Evolutionary conservation across 2,797 vertebrate genomes (phyloP), one percentile per base, ranked within the genome.

Genomic region (Hoplostethus atlanticus): DNA sequence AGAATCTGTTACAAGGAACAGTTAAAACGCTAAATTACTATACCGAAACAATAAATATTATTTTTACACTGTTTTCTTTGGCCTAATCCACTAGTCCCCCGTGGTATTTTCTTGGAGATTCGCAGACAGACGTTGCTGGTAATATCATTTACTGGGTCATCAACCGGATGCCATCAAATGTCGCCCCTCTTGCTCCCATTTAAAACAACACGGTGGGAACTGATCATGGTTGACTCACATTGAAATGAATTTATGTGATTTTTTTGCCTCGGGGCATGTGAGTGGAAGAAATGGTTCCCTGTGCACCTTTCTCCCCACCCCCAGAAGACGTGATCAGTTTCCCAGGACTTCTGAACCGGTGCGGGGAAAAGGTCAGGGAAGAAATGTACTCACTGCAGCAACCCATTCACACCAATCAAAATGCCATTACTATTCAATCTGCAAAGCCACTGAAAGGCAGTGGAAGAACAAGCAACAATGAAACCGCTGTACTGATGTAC

Each of bases 101-200:
- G 1, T 36, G 5, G 6, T 58, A 40, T 66, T 71, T 77, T n/a
- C 44, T 44, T 58, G 11, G 21, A 62, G n/a, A 59, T 48, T 48
- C n/a, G 58, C 46, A 56, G 12, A 55, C 62, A 51, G 60, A 63
- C 31, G n/a, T 38, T 13, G 1, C 66, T 80, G 80, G 13, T 66
- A 84, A 78, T 66, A 52, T 77, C 28, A 83, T 89, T 84, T 71
- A 67, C 64, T 64, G 46, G 67, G 61, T 81, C 73, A 79, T 79
- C 53, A 79, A 42, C 58, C 8, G 50, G 38, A 51, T 52, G 31
- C 54, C 51, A 72, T 64, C 68, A 66, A 56, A 78, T 60, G 46
- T 61, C 56, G 54, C 50, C 16, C 38, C 61, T 77, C 58, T 60
- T 56, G 57, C 57, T 80, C 58, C 63, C 48, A 50, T 77, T 73